Evolutionary conservation across 2,113 vertebrate genomes (phyloP), one percentile per base, ranked within the genome.

Genomic region (Miniopterus natalensis): DNA sequence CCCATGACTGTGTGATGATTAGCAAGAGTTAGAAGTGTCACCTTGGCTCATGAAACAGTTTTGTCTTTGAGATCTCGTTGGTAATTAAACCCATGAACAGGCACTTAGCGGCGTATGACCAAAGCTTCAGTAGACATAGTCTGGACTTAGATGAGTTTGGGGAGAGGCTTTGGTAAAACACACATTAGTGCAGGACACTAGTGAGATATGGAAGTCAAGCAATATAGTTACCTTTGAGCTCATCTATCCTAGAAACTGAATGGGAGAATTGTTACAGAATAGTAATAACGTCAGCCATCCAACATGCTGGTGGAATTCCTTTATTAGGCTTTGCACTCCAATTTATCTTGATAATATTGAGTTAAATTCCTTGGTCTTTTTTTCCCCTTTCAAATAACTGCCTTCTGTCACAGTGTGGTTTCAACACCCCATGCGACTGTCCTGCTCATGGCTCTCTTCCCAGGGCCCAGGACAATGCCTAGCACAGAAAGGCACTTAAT

Each of bases 121-220:
- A 29, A 78, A 83, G n/a, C 45, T 53, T 86, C 73, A 2, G 57
- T 57, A 66, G 84, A 96, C 93, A 57, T 31, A 74, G 81, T 42
- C 42, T 63, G 63, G 42, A 47, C 80, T 36, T 65, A 14, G 0
- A 51, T n/a, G 27, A 36, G 63, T 66, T 77, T 14, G 8, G 36
- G 29, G 7, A 84, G 70, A 93, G 71, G 80, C 36, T 36, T 25
- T 90, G 40, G 20, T 81, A 75, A 84, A 71, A 83, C 21, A n/a
- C 13, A 61, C 9, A 6, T 29, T 51, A 27, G 14, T n/a, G 18
- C 65, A 47, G 80, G 59, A 61, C 14, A 42, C 6, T 55, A 31
- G 6, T 40, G 51, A 55, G n/a, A 87, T 89, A 20, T 0, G 2
- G 25, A 86, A 75, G 4, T 40, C 47, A 49, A 53, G 68, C 45